Conservation (phyloP, 1,140 invertebrate species). For the Whitmania pigra region DNA sequence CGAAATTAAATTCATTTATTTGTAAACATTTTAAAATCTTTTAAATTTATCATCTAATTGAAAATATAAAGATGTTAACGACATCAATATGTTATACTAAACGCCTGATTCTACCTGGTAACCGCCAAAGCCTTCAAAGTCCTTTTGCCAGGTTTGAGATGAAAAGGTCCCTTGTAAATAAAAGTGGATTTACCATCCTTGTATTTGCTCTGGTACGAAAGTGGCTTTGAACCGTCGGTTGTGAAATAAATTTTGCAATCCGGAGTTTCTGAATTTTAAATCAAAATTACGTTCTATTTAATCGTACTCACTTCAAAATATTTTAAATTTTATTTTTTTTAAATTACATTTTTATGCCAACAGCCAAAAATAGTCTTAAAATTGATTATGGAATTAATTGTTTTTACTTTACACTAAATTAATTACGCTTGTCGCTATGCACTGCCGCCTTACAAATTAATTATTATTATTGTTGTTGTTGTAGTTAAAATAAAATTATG, state of each 20-base stretch:
- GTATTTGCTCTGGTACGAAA: slow-evolving; percentile 37
- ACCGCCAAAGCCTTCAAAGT: slow-evolving; percentile 38
- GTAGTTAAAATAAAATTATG: not conserved
- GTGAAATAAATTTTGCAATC: slow-evolving; percentile 41
- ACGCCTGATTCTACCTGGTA: slow-evolving; percentile 30
- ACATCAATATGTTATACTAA: too few species aligned
- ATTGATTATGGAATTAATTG: too few species aligned
- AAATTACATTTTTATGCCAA: not conserved
- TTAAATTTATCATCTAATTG: too few species aligned
- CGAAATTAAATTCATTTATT: too few species aligned
- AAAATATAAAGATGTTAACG: too few species aligned
- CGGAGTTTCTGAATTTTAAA: slow-evolving; percentile 33
- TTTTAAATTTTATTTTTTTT: slow-evolving; percentile 3
- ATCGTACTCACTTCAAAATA: not conserved
- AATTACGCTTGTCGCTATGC: too few species aligned
- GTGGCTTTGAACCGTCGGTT: slow-evolving; percentile 41
- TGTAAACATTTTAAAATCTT: too few species aligned
- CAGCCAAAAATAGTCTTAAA: not conserved
- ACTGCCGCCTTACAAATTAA: too few species aligned
- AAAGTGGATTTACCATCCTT: slow-evolving; percentile 38
- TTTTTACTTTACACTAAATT: not conserved
- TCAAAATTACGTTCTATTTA: slow-evolving; percentile 10
- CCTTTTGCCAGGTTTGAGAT: slow-evolving; percentile 39
- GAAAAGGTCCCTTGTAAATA: slow-evolving; percentile 41
- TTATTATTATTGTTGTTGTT: too few species aligned